Evolutionary conservation across 2,113 vertebrate genomes (phyloP).

Genomic region (Arothron firmamentum): DNA sequence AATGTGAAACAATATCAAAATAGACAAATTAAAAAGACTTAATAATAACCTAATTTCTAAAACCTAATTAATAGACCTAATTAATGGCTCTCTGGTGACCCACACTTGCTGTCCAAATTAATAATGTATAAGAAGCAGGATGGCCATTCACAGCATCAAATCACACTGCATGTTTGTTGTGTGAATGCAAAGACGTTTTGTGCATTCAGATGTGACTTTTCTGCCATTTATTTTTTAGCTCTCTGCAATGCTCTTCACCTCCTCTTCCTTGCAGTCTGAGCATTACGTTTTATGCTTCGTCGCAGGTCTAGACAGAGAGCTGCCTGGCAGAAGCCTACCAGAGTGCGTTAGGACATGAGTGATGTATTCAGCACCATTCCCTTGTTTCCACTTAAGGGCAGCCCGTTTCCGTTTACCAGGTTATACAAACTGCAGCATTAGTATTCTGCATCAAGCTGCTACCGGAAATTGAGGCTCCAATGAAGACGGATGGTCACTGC

Average conservation of each 20-base stretch:
- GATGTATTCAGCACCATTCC: slow-evolving; percentile 52
- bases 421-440: slow-evolving; percentile 67
- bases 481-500: slow-evolving; percentile 46
- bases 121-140: no score
- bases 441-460: slow-evolving; percentile 56
- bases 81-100: no score
- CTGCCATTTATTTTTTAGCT: not conserved
- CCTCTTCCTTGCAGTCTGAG: not conserved
- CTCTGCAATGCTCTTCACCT: not conserved
- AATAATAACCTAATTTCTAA: no score
- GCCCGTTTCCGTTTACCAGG: slow-evolving; percentile 66
- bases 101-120: no score
- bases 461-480: slow-evolving; percentile 52
- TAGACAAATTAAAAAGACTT: no score
- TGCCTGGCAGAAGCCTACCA: slow-evolving; percentile 43
- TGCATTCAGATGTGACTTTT: no score
- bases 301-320: slow-evolving; percentile 28
- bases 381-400: slow-evolving; percentile 48
- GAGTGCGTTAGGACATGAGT: slow-evolving; percentile 35
- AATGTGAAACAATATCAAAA: no score
- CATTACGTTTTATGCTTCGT: slow-evolving; percentile 11
- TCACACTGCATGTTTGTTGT: no score
- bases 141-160: no score
- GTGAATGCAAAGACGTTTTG: no score
- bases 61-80: no score